Evolutionary conservation across 2,888 invertebrate genomes (phyloP), one percentile per base, ranked within the genome.

Genomic region (Nasonia oneida): DNA sequence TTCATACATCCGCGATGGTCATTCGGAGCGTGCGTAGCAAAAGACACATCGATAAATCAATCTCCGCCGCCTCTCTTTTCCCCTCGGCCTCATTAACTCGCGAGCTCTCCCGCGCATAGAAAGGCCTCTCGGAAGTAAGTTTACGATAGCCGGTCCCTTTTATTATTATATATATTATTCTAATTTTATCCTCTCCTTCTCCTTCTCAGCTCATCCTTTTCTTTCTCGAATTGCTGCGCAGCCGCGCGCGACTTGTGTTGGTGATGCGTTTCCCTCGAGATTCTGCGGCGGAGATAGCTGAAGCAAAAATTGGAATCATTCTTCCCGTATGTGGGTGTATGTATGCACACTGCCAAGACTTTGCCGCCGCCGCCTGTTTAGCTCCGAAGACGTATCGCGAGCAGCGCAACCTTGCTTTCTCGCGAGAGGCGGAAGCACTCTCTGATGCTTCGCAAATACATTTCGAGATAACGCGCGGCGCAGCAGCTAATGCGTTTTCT

Each of bases 281-380:
- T 73, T 33, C 33, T 53, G n/a, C 64, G n/a, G 57, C 42, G 37
- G 47, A 67, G 71, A 42, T 8, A 74, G 29, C 8, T 10, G 23
- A 81, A 14, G 61, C n/a, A 79, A 79, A 74, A 84, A 84, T 79
- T 79, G 79, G 78, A 84, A 84, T 79, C 64, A 84, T 79, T 77
- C 83, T 50, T 79, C n/a, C 29, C 61, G 37, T 2, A 18, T 15
- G 61, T 67, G 3, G 0, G 37, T 5, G 37, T 37, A 37, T 37
- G 37, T 5, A 61, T 23, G 33, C 6, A 67, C 5, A 53, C 0
- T 2, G 18, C 10, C 23, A 8, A 14, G 33, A 39, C 80, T 80
- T 80, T 71, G n/a, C n/a, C 5, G 37, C 37, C n/a, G 10, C 18
- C n/a, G 18, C 8, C 39, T 71, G 70, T 83, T 83, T 77, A 83